Evolutionary conservation across 2,797 vertebrate species (phyloP).

Genomic region (Enteromius trimaculatus): DNA sequence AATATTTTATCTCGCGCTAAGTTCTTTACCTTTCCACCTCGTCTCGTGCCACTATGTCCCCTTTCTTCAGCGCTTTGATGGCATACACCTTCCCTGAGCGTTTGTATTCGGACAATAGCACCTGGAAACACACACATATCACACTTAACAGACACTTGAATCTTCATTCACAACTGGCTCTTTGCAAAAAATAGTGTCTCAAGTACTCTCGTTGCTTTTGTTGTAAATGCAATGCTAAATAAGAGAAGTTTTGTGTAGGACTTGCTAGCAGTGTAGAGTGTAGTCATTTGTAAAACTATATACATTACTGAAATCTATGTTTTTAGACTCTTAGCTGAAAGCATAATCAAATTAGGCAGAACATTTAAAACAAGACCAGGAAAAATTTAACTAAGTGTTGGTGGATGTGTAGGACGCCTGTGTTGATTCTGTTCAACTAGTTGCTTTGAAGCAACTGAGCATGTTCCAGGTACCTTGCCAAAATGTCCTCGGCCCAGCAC

Average conservation of each 20-base stretch:
- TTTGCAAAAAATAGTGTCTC: neutral
- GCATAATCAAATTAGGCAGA: neutral
- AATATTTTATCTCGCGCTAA: neutral
- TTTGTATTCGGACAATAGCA: conserved; percentile 82
- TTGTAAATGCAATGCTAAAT: neutral
- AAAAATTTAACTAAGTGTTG: neutral
- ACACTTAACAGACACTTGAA: neutral
- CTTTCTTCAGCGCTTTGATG: conserved; percentile 93
- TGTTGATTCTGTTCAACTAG: neutral
- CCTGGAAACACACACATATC: conserved; percentile 60
- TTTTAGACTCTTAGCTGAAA: neutral
- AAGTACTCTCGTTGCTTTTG: neutral
- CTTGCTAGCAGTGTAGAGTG: neutral
- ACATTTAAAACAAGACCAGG: neutral
- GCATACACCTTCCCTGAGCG: conserved; percentile 79
- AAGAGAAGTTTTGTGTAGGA: neutral
- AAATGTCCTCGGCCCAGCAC: conserved; percentile 91
- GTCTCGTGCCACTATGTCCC: conserved; percentile 88
- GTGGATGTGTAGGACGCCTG: neutral
- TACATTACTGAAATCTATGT: neutral
- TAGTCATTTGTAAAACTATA: neutral
- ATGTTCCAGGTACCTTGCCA: conserved; percentile 80
- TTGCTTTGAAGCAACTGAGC: neutral
- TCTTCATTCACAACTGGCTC: neutral
- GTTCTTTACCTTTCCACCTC: conserved; percentile 86